Base-by-base conservation (phyloP, 2,113 vertebrate species). In the Prinia subflava region DNA sequence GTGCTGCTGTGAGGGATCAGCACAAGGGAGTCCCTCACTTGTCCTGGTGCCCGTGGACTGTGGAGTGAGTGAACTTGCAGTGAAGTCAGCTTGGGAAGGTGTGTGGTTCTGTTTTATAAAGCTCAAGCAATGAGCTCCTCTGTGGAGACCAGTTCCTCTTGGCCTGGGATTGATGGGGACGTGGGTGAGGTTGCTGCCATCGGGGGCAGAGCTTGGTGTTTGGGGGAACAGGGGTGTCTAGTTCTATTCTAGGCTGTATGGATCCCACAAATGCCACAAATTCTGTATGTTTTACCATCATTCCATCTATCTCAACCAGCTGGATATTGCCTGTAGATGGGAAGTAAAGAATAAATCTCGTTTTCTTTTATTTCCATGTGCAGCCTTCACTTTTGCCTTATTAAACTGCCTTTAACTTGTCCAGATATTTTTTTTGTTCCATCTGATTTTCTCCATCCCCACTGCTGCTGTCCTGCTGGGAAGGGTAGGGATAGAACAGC, bases 131-230 rank as follows among this genome's bases (percentile, higher is more conserved):
- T 11, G 23, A 39, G 11, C 53, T 83, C 22, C 60, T 83, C 25
- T 44, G 23, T 60, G 20, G 19, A 56, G 35, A 84, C 11, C 20
- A 84, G n/a, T 79, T 92, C 14, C 4, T 67, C 21, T 69, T 55
- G 52, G 22, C n/a, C 30, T 67, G 35, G 55, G 6, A 16, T 6
- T 53, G 50, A 10, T n/a, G 46, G 19, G 12, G 8, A 31, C 10
- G 5, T 16, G 39, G 27, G 6, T 35, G 67, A 74, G 10, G 11
- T n/a, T 83, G 19, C 12, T 78, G 42, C 5, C 0, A 0, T 3
- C 31, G 50, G 15, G 8, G 25, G 13, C 31, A 70, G 55, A 67
- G 10, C 17, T 79, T 41, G 37, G 10, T 37, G 11, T 13, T 23
- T 19, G 28, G 4, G 7, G 7, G 2, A 41, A 3, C 23, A 50